Base-by-base conservation (phyloP, 2,888 invertebrate genomes). In the Steinernema hermaphroditum region DNA sequence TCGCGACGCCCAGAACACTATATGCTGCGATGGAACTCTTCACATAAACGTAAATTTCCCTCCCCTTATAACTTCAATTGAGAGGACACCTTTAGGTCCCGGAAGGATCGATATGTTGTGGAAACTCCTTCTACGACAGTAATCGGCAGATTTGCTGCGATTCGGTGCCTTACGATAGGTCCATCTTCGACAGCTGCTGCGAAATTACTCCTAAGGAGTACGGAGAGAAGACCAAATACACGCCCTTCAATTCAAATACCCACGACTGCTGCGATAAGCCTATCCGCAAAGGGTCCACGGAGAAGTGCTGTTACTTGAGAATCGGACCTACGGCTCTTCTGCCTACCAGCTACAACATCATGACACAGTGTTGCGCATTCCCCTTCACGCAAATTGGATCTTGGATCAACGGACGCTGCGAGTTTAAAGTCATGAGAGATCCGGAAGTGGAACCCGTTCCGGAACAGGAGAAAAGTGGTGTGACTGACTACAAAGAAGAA, bases 201-300 rank as follows among this genome's bases (percentile, higher is more conserved):
- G 46, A 46, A 16, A 46, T 46, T 16, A 6, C 46, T 2, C 74
- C 72, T 16, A n/a, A 74, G 9, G 49, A 69, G 49, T 32, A 50
- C 41, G 71, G 44, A 12, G 62, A 72, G 19, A 62, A 72, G 24
- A 37, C 68, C 44, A 46, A 75, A 24, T 80, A 73, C 73, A 68
- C 46, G 16, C 78, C 76, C 19, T 82, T 78, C 70, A 75, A 81
- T 71, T 79, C 80, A 14, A 72, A 77, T 1, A 77, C 79, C 8
- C 82, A 83, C 69, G 79, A 83, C 68, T 85, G 85, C 73, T 85
- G 85, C 71, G 82, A 85, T 72, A 79, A 76, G 27, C 82, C 84
- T 14, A 77, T 82, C 46, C 78, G 78, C 74, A 76, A 76, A 62
- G 75, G 75, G 34, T 73, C 74, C 16, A 77, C 73, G 32, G 76